phyloP scores from a whole-genome alignment of 2,113 vertebrate species.

The Pyxicephalus adspersus region DNA sequence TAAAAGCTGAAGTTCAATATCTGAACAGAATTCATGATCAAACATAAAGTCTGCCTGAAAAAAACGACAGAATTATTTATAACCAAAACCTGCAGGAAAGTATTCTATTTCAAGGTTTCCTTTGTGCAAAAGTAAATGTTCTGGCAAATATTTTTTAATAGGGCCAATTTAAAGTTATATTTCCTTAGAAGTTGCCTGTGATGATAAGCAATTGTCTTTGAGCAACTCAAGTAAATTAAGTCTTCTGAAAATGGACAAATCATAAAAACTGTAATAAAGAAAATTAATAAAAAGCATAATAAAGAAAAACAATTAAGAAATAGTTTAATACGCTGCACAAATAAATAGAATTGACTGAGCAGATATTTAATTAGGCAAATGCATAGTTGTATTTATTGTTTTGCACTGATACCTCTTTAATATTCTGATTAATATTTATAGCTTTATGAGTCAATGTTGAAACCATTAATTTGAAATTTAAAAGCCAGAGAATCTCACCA shows the following conservation, averaged over 20 bases:
- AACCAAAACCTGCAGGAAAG: not conserved
- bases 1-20: not conserved
- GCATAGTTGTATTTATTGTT: not conserved
- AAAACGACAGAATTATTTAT: slow-evolving; percentile 8
- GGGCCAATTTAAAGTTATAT: not conserved
- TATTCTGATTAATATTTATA: not conserved
- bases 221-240: too few species aligned
- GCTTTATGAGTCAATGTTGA: too few species aligned
- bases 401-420: not conserved
- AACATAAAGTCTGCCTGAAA: not conserved
- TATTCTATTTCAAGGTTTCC: not conserved
- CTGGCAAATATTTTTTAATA: slow-evolving; percentile 1
- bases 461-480: too few species aligned
- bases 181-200: not conserved
- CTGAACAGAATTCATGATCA: not conserved
- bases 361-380: not conserved
- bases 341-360: not conserved
- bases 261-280: not conserved
- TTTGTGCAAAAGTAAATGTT: not conserved
- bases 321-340: not conserved
- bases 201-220: too few species aligned
- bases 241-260: not conserved
- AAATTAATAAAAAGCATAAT: not conserved
- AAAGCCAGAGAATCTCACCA: too few species aligned
- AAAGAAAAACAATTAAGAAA: too few species aligned